phyloP scores from a whole-genome alignment of 2,797 vertebrate genomes.

The Galagoides demidoff region DNA sequence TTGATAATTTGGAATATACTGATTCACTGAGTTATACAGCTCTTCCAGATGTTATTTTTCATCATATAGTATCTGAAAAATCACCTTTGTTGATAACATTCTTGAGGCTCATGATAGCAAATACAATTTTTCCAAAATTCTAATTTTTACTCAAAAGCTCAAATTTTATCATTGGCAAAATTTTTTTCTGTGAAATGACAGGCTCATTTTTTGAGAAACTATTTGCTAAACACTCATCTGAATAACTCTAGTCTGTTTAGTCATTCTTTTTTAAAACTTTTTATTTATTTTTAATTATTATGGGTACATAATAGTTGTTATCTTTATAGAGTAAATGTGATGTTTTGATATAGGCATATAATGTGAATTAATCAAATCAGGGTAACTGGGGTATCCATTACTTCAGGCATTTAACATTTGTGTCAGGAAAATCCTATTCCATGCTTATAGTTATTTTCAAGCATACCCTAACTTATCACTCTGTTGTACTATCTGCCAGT shows the following conservation, averaged over 20 bases:
- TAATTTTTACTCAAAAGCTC: background rate
- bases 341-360: too few relatives aligned
- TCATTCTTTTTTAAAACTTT: too few relatives aligned
- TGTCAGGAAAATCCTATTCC: too few relatives aligned
- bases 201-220: conserved; percentile 4
- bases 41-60: background rate
- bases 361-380: too few relatives aligned
- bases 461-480: too few relatives aligned
- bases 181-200: background rate
- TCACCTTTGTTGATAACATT: background rate
- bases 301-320: too few relatives aligned
- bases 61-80: background rate
- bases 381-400: too few relatives aligned
- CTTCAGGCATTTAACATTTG: too few relatives aligned
- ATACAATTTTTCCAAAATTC: conserved; percentile 6
- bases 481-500: background rate
- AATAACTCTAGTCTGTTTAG: background rate
- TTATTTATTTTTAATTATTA: too few relatives aligned
- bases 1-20: background rate
- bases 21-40: background rate
- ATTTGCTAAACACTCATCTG: background rate
- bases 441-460: too few relatives aligned
- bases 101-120: background rate
- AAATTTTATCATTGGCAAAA: background rate
- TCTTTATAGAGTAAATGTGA: too few relatives aligned